Evolutionary conservation across 2,113 vertebrate species (phyloP), one percentile per base, ranked within the genome.

Genomic region (Pachyramphus minor): DNA sequence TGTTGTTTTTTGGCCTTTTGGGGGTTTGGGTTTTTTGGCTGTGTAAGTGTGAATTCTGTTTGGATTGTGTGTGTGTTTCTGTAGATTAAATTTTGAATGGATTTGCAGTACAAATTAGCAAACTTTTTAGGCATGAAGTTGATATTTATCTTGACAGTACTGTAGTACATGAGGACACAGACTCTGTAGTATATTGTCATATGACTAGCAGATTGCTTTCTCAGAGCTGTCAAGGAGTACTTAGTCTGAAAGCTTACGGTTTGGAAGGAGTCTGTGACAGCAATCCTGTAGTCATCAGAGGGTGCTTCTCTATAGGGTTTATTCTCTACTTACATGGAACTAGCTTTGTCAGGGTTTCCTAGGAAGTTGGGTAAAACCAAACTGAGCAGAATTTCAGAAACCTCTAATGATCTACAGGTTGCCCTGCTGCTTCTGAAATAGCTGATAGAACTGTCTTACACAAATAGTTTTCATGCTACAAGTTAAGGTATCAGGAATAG

Each of bases 1-100:
- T 22, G 47, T 23, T 47, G 47, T 24, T 49, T 55, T 55, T 9
- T 17, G 7, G 0, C 1, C 8, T 35, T 50, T 58, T 47, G 39
- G n/a, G 7, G 1, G 5, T 56, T 11, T 3, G 6, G 30, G 14
- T 49, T 42, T 21, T 14, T 14, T 31, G 7, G 16, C 1, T 31
- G 10, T 44, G 8, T 42, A 21, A 45, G 13, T 39, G 52, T 22
- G n/a, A 24, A n/a, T 64, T 85, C 58, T 60, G 17, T 73, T 76
- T 77, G 58, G 47, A 37, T 56, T 84, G 7, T 52, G 12, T 50
- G 25, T 77, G 7, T 84, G 12, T 83, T 90, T 87, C 68, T 88
- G 4, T 58, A 63, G 27, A 42, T 82, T 41, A 33, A 42, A 31
- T 64, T 90, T 79, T 77, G 19, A 53, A 80, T 72, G 77, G 20